phyloP scores from a whole-genome alignment of 2,797 vertebrate species.

The Rhinichthys osculus region DNA sequence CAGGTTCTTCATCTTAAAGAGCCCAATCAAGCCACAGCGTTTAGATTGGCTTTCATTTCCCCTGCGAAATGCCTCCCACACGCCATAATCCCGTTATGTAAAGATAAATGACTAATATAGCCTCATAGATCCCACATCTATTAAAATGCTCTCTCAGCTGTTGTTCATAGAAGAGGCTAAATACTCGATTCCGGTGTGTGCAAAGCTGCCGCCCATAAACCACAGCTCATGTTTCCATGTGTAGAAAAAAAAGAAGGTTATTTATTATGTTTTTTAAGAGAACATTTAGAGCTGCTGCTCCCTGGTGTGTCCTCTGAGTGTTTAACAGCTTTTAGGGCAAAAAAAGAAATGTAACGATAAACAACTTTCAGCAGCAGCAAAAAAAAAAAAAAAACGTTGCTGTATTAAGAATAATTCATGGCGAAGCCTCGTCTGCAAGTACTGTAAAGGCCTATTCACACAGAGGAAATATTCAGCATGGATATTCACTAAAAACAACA shows the following conservation, averaged over 20 bases:
- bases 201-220: conserved; percentile 3
- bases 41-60: conserved; percentile 51
- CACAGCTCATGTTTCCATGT: conserved; percentile 28
- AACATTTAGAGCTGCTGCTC: conserved; percentile 21
- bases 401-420: conserved; percentile 16
- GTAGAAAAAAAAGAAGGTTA: not conserved
- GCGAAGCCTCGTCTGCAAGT: not conserved
- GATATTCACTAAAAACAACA: not conserved
- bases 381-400: not conserved
- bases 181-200: conserved; percentile 5
- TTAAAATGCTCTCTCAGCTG: conserved; percentile 43
- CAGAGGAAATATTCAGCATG: conserved; percentile 1
- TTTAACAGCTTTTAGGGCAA: conserved; percentile 23
- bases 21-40: conserved; percentile 41
- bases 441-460: conserved; percentile 29
- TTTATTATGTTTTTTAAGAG: conserved; percentile 19
- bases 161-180: conserved; percentile 35
- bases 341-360: not conserved
- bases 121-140: conserved; percentile 45
- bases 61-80: conserved; percentile 43
- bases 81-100: conserved; percentile 48
- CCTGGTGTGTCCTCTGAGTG: conserved; percentile 8
- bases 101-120: conserved; percentile 51
- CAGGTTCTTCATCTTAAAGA: conserved; percentile 20
- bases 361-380: not conserved